A percentile compares a stretch with the other conserved stretches of the same genome.
phyloP scores from a whole-genome alignment of 2,113 vertebrate genomes.

The Apodemus speciosus region DNA sequence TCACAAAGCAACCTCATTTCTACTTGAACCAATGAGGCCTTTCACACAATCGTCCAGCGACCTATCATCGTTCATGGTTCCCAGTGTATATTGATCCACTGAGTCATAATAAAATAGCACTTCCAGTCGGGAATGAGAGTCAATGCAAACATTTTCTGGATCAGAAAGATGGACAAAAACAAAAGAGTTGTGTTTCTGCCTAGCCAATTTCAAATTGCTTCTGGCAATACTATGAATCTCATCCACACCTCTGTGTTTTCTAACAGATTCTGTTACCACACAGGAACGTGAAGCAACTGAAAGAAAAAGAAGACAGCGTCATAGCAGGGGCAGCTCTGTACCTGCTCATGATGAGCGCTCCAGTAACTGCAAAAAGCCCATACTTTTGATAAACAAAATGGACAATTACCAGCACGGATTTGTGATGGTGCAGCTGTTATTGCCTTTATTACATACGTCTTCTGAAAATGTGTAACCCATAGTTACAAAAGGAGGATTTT shows the following conservation, averaged over 20 bases:
- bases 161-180: constrained; percentile 64
- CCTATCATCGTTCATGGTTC: constrained; percentile 56
- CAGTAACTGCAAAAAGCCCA: not conserved
- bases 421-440: not conserved
- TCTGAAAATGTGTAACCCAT: not conserved
- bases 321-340: not conserved
- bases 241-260: not conserved
- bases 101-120: constrained; percentile 64
- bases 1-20: constrained; percentile 45
- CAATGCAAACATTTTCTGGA: constrained; percentile 66
- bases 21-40: constrained; percentile 60
- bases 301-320: not conserved
- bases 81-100: constrained; percentile 47
- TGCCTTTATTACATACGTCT: constrained; percentile 10
- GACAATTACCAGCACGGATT: constrained; percentile 19
- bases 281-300: not conserved
- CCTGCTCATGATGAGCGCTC: not conserved
- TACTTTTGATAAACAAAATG: constrained; percentile 39
- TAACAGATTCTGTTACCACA: not conserved
- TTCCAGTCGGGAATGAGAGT: constrained; percentile 61
- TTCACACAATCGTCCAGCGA: not conserved
- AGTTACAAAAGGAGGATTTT: not conserved
- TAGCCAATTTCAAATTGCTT: constrained; percentile 74
- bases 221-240: constrained; percentile 60
- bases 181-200: constrained; percentile 52